Conservation (phyloP, 2,797 vertebrate species). For the Artibeus jamaicensis region DNA sequence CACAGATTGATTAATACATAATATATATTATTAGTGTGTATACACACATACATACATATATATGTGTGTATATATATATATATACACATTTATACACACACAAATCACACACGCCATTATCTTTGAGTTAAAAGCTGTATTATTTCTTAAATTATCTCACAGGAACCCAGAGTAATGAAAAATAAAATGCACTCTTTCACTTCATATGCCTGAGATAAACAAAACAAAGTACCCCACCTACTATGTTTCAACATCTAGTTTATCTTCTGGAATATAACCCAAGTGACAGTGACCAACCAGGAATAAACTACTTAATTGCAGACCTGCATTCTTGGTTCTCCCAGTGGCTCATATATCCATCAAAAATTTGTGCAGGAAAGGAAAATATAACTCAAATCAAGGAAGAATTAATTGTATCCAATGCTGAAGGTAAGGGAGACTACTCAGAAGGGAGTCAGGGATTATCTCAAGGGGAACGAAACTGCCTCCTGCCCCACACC, state of each 20-base stretch:
- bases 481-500: background rate
- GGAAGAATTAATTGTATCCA: background rate
- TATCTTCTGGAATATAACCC: background rate
- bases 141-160: background rate
- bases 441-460: background rate
- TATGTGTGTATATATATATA: background rate
- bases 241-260: background rate
- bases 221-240: background rate
- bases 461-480: background rate
- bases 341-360: background rate
- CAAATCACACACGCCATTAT: background rate
- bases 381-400: background rate
- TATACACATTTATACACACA: background rate
- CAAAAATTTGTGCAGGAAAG: background rate
- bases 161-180: background rate
- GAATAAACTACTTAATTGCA: background rate
- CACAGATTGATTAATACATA: background rate
- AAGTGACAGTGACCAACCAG: background rate
- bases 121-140: slow-evolving; percentile 13
- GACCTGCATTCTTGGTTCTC: background rate
- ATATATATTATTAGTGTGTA: background rate
- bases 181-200: background rate
- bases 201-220: background rate
- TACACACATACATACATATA: background rate
- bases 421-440: background rate